Base-by-base conservation (phyloP, 2,797 vertebrate species). In the Melopsittacus undulatus region DNA sequence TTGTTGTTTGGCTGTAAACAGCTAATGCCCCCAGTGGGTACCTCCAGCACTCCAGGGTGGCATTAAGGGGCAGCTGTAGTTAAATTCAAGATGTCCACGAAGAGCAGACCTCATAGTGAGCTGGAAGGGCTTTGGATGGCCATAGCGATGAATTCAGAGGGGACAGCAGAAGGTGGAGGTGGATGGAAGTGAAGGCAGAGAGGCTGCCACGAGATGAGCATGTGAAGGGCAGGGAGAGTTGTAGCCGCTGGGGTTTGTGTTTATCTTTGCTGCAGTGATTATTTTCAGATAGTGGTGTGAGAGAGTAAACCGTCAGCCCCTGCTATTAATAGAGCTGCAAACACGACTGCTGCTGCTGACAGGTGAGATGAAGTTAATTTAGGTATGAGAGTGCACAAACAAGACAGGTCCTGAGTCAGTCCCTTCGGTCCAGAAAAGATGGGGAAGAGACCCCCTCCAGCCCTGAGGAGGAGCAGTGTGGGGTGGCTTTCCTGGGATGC, bases 261-360 rank as follows among this genome's bases (percentile, higher is more conserved):
- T 95, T 87, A 69, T 96, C 95, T 95, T 92, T 91, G 73, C 82
- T 83, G 84, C 87, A 36, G 73, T 79, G 84, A 94, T 95, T 94
- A 92, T 95, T 96, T 94, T 94, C 95, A 95, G 91, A 75, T 78
- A 87, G 73, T 7, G 4, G 70, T 34, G 83, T 34, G 83, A 93
- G 86, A 84, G 87, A 73, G 83, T 90, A 91, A 94, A 96, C 73
- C 59, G 27, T 82, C 89, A 94, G 83, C 48, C 54, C 54, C 66
- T 19, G 81, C 90, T 96, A 95, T 93, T 95, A 93, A 95, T 95
- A 97, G 86, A 0, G 0, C 81, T 76, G 90, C 43, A 40, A 93
- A 76, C 80, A 73, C 72, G 81, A 83, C 90, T 95, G 77, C 46
- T 89, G 72, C 67, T 84, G 43, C 93, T 95, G 94, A 77, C 89